Evolutionary conservation across 2,888 invertebrate genomes (phyloP), one percentile per base, ranked within the genome.

Genomic region (Drosophila anomalata): DNA sequence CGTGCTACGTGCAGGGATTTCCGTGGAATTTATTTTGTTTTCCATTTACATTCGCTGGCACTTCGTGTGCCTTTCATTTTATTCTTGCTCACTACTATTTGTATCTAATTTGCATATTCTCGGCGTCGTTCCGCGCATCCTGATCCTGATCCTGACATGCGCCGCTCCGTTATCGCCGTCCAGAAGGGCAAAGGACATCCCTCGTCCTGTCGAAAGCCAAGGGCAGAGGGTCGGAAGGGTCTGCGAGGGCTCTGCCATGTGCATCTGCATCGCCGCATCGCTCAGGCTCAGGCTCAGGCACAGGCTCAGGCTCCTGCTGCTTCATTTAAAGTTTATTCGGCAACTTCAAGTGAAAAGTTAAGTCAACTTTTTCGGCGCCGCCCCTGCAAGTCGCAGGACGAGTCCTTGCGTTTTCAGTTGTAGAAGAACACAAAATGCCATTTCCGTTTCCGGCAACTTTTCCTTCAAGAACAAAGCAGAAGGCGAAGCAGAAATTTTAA

Each of bases 51-150:
- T 82, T 79, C 67, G 63, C 63, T 56, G 69, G 66, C 70, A 50
- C 73, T 63, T 63, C 59, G 51, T 58, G 51, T 66, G 72, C 52
- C 36, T 52, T 52, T 67, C 69, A 41, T 17, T 51, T 53, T 39
- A 62, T 56, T 50, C 67, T 42, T 11, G 41, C 63, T 44, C 51
- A 80, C 76, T 84, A 85, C 76, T 85, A 87, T 84, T 87, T 86
- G 84, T 88, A 87, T 87, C 88, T 88, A 88, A 88, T 88, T 88
- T 88, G 89, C 88, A 88, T 88, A 88, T 87, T 86, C 80, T 78
- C 71, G 80, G 71, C 78, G 75, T 70, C 75, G 75, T 73, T 73
- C 73, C 76, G 76, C 76, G 71, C 71, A 56, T 70, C 71, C 70
- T 70, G 61, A 63, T 63, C 61, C 63, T 51, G 70, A 82, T 81